A percentile compares a stretch with the other conserved stretches of the same genome.
Conservation (phyloP, 2,888 invertebrate species). For the Seira ritae region DNA sequence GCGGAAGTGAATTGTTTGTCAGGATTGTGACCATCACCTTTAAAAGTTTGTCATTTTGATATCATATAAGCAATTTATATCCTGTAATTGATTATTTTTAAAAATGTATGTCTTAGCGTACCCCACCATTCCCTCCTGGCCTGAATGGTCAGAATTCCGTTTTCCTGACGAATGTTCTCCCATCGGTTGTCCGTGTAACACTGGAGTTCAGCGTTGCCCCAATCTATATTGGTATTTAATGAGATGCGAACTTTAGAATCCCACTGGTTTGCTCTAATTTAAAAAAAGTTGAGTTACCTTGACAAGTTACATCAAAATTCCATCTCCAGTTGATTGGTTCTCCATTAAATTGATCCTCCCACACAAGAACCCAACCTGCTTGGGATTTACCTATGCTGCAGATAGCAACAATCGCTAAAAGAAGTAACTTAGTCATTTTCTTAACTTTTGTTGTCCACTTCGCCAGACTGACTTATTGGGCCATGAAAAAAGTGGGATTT, state of each 20-base stretch:
- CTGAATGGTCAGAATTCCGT: conserved; percentile 60
- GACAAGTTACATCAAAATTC: conserved; percentile 68
- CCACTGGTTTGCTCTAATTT: background rate
- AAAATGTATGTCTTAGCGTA: conserved; percentile 32
- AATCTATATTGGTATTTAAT: conserved; percentile 42
- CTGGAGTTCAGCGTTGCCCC: conserved; percentile 70
- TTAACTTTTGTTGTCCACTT: too few species aligned
- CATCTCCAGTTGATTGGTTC: conserved; percentile 67
- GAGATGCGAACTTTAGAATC: background rate
- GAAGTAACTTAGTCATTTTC: conserved; percentile 34
- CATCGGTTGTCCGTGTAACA: conserved; percentile 68
- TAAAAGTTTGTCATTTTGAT: too few species aligned
- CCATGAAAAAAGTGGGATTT: too few species aligned
- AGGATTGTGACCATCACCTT: conserved; percentile 58
- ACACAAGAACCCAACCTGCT: conserved; percentile 62
- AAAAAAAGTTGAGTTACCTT: conserved; percentile 49
- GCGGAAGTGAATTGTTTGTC: conserved; percentile 69
- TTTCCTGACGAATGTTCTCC: conserved; percentile 67
- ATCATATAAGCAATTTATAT: background rate
- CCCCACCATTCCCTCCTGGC: conserved; percentile 67
- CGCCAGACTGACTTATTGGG: too few species aligned
- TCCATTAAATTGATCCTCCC: conserved; percentile 70
- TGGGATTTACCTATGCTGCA: conserved; percentile 41
- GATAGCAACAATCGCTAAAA: conserved; percentile 28
- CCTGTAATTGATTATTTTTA: background rate